Base-by-base conservation (phyloP, 2,113 vertebrate species). In the Calonectris borealis region DNA sequence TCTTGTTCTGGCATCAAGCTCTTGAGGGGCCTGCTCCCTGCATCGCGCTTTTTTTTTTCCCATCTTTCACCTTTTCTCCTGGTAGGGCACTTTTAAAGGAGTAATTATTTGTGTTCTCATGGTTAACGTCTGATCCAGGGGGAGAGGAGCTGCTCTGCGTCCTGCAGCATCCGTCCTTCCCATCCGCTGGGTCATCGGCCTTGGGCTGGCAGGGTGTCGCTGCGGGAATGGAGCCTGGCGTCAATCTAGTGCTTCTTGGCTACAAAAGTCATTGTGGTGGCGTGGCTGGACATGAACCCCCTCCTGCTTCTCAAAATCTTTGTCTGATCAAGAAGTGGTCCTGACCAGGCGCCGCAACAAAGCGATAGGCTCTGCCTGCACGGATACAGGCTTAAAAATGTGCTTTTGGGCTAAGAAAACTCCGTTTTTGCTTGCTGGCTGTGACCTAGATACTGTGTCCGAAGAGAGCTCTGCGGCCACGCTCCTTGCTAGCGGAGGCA, bases 21-120 rank as follows among this genome's bases (percentile, higher is more conserved):
- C 10, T 25, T 0, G 9, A 55, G 70, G 40, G 7, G 5, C 15
- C 62, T 73, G 8, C 31, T 90, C 51, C 40, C 36, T 24, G 34
- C 11, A 9, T 62, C 0, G 2, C 44, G 66, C 0, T 32, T 66
- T 29, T 54, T 46, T 17, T 8, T 6, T 0, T 3, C 18, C n/a
- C 1, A 4, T 69, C 52, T 83, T 89, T 34, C 14, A 61, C 46
- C 19, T 85, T 83, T 69, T 46, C 26, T 69, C 10, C 16, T 29
- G 13, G 21, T 48, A 48, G 77, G n/a, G 14, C 19, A 11, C 36
- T 78, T 93, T 36, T 7, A 58, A 31, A 64, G 49, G 60, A 34
- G 11, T 38, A 25, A 34, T 93, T 76, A 16, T 52, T 64, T 52
- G 16, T 52, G 8, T 40, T 83, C 46, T 77, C 7, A 2, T n/a